Percentiles rank a stretch among this genome's conserved stretches.
These are phyloP conservation scores for Philaenus spumarius DNA, from an alignment of 1,140 invertebrate genomes.

Conservation along the genomic window DNA sequence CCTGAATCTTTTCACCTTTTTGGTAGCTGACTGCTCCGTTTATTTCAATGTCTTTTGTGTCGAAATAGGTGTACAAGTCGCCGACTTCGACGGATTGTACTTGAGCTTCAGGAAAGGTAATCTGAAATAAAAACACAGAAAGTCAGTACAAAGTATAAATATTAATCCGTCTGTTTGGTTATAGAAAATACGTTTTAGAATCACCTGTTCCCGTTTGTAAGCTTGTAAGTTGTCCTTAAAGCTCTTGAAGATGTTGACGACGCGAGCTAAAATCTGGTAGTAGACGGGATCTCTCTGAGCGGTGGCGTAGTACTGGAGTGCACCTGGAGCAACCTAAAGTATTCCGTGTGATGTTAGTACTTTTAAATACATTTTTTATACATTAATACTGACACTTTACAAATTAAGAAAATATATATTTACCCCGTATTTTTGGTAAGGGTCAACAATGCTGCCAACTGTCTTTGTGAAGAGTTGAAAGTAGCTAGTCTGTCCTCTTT, in stretches of 20 bases:
- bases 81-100: conserved; percentile 33
- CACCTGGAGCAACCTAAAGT: conserved; percentile 39
- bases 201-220: conserved; percentile 49
- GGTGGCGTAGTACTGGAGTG: conserved; percentile 42
- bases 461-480: conserved; percentile 40
- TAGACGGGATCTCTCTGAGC: conserved; percentile 46
- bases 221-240: conserved; percentile 44
- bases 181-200: too few species aligned
- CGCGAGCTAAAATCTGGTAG: conserved; percentile 43
- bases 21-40: conserved; percentile 48
- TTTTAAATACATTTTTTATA: too few species aligned
- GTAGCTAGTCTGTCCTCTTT: conserved; percentile 47
- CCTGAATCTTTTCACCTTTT: conserved; percentile 39
- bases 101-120: conserved; percentile 30
- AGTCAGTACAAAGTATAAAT: too few species aligned
- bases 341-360: too few species aligned
- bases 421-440: conserved; percentile 36
- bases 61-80: conserved; percentile 20
- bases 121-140: conserved; percentile 48
- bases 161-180: too few species aligned
- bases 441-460: conserved; percentile 43
- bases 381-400: too few species aligned
- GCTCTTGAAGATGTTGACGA: conserved; percentile 46
- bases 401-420: too few species aligned
- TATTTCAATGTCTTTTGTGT: conserved; percentile 41